Evolutionary conservation across 2,888 invertebrate genomes (phyloP), one percentile per base, ranked within the genome.

Genomic region (Tethea ocularis): DNA sequence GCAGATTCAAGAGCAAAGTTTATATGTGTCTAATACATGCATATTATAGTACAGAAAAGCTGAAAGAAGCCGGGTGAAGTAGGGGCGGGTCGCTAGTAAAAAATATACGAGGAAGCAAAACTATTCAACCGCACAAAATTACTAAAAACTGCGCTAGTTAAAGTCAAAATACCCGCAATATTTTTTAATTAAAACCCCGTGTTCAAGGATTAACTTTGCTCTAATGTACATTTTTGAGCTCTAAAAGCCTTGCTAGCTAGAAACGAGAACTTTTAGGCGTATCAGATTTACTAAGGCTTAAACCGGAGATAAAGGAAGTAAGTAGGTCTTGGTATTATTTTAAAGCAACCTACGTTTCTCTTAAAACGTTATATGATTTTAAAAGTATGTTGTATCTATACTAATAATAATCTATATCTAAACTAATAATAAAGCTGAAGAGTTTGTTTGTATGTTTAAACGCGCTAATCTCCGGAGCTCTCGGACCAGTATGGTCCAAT

Each of bases 141-240:
- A n/a, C n/a, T n/a, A 17, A 8, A 13, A 24, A 2, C 17, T 29
- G 23, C 46, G 46, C 52, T 56, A 22, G 33, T 59, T 55, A 58
- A 58, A 58, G 55, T 59, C n/a, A 51, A 60, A 59, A 61, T 60
- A 66, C 62, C 64, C 61, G 58, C 17, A 52, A 63, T 53, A 59
- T 59, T 60, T 63, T 67, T 69, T 72, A 68, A 72, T 72, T 72
- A 69, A 57, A 57, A 38, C 57, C 33, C 56, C 57, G 61, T 56
- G 56, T 63, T 65, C 66, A 72, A 33, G 33, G 53, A 53, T 53
- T 53, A 53, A 29, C 66, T 68, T 64, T 38, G 23, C 26, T 57
- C 62, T 66, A 69, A 69, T 61, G 61, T 71, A 65, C 63, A 64
- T 68, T 64, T 69, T 69, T 59, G 58, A 52, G 22, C 58, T 38